Evolutionary conservation across 2,113 vertebrate species (phyloP).

Genomic region (Euleptes europaea): DNA sequence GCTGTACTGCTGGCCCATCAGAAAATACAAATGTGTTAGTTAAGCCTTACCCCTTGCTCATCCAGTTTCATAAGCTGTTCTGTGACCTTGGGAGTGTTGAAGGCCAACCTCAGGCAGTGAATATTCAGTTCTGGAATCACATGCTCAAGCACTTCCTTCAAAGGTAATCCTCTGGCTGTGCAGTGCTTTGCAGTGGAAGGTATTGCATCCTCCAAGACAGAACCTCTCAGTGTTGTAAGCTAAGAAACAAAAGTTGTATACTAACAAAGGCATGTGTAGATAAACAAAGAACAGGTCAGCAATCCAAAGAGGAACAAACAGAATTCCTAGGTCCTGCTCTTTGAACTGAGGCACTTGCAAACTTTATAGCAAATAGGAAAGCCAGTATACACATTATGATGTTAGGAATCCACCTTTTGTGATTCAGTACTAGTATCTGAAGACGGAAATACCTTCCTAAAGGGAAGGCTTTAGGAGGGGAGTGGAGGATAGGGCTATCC

Average conservation of each 20-base stretch:
- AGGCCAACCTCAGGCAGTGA: slow-evolving; percentile 89
- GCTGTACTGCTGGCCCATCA: not conserved
- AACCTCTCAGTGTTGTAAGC: slow-evolving; percentile 91
- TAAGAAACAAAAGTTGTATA: slow-evolving; percentile 54
- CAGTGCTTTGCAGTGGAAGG: slow-evolving; percentile 94
- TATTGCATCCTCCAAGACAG: slow-evolving; percentile 89
- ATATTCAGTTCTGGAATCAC: slow-evolving; percentile 91
- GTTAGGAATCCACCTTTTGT: not conserved
- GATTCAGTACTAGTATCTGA: not conserved
- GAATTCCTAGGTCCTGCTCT: not conserved
- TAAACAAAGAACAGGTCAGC: not conserved
- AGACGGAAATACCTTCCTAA: not conserved
- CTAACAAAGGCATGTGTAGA: not conserved
- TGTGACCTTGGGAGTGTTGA: slow-evolving; percentile 95
- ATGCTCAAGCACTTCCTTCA: slow-evolving; percentile 93
- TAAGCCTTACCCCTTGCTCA: slow-evolving; percentile 88
- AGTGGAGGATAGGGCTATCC: too few relatives aligned
- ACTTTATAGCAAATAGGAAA: not conserved
- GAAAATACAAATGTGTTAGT: not conserved
- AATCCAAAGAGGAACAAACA: not conserved
- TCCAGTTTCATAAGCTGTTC: slow-evolving; percentile 97
- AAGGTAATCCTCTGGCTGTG: slow-evolving; percentile 87
- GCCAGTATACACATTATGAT: not conserved
- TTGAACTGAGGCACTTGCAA: not conserved
- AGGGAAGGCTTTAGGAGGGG: too few relatives aligned